Conservation (phyloP, 2,797 vertebrate genomes). For the Acipenser oxyrinchus region DNA sequence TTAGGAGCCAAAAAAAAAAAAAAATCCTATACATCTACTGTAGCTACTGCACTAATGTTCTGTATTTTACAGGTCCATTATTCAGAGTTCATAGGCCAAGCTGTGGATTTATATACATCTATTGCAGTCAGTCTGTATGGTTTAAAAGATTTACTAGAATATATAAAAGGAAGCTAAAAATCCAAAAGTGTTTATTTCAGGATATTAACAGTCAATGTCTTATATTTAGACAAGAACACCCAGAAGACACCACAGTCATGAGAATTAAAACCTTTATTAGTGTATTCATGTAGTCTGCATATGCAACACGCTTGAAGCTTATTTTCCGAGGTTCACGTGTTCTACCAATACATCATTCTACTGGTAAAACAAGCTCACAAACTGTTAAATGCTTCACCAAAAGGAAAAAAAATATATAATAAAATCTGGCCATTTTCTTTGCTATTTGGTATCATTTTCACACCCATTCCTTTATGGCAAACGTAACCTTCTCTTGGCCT, state of each 20-base stretch:
- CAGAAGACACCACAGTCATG: slow-evolving; percentile 14
- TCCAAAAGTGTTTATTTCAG: too few relatives aligned
- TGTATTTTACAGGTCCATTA: too few relatives aligned
- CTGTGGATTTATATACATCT: too few relatives aligned
- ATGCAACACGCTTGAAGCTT: slow-evolving; percentile 59
- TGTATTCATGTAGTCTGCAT: slow-evolving; percentile 64
- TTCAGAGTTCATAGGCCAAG: too few relatives aligned
- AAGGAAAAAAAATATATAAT: slow-evolving; percentile 39
- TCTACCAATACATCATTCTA: slow-evolving; percentile 57
- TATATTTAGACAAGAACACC: slow-evolving; percentile 7
- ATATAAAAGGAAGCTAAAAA: too few relatives aligned
- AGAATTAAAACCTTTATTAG: slow-evolving; percentile 65
- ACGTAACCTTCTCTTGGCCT: slow-evolving; percentile 23
- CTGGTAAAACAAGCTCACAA: slow-evolving; percentile 58
- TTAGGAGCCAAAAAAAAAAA: too few relatives aligned
- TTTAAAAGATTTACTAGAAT: too few relatives aligned
- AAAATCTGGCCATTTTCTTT: slow-evolving; percentile 31
- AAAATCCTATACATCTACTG: too few relatives aligned
- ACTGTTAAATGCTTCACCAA: slow-evolving; percentile 60
- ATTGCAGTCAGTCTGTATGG: too few relatives aligned
- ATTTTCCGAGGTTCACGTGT: slow-evolving; percentile 52
- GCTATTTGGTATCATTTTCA: slow-evolving; percentile 57
- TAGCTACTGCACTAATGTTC: too few relatives aligned
- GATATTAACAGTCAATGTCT: too few relatives aligned
- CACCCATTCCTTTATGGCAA: slow-evolving; percentile 45